Percentiles rank a stretch among this genome's conserved stretches.
phyloP scores from a whole-genome alignment of 2,888 invertebrate genomes.

The Lagria hirta region DNA sequence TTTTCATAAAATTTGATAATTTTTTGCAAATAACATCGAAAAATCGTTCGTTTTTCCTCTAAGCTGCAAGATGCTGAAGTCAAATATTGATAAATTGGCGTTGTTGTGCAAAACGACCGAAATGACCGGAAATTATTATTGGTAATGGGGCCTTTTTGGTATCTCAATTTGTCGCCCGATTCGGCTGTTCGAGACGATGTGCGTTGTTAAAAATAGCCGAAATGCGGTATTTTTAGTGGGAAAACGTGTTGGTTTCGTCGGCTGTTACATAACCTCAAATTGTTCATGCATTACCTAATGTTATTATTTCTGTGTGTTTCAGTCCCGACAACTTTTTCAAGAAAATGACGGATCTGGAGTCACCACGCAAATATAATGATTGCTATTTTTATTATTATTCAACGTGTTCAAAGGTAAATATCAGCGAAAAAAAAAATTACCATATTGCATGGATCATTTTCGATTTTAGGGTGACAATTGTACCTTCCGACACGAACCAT shows the following conservation, averaged over 20 bases:
- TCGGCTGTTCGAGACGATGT: neutral
- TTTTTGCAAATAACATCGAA: constrained; percentile 17
- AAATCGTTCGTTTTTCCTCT: constrained; percentile 3
- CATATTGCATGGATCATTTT: constrained; percentile 27
- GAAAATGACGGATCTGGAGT: constrained; percentile 63
- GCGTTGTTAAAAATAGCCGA: neutral
- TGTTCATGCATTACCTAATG: neutral
- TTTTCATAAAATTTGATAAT: constrained; percentile 18
- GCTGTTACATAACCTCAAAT: constrained; percentile 37
- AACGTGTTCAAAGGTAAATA: constrained; percentile 77
- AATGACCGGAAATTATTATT: constrained; percentile 38
- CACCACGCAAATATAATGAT: constrained; percentile 76
- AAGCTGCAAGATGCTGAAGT: constrained; percentile 1
- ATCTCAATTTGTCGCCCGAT: constrained; percentile 2
- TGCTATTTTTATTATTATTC: constrained; percentile 90
- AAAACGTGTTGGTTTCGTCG: constrained; percentile 6
- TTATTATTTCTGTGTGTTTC: constrained; percentile 32
- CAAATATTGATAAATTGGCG: constrained; percentile 4
- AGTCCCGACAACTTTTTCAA: constrained; percentile 55
- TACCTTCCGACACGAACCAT: constrained; percentile 81
- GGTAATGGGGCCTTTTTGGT: constrained; percentile 30
- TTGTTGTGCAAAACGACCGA: constrained; percentile 18
- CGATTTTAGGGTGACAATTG: constrained; percentile 71
- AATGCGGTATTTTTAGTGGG: constrained; percentile 5
- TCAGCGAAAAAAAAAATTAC: neutral